These are phyloP conservation scores for Ptilorrhoa leucosticta DNA, from an alignment of 2,113 vertebrate genomes.

Conservation along the genomic window DNA sequence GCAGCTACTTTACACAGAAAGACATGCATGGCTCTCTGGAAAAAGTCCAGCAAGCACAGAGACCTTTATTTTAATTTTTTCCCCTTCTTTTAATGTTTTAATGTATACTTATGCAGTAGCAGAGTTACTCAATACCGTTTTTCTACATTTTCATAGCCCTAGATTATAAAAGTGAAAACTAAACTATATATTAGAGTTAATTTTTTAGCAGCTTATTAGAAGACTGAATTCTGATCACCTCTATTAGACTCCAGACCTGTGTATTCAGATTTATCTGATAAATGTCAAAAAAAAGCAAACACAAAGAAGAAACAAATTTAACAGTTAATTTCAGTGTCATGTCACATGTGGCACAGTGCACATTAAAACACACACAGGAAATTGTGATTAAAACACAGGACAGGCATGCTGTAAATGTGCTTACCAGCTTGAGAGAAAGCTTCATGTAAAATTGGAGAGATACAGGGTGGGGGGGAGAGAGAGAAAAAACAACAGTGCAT, in stretches of 20 bases:
- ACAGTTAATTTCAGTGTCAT: slow-evolving; percentile 57
- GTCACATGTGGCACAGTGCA: slow-evolving; percentile 8
- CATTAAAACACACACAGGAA: slow-evolving; percentile 24
- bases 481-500: slow-evolving; percentile 70
- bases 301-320: slow-evolving; percentile 28
- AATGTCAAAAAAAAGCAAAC: slow-evolving; percentile 57
- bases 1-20: background rate
- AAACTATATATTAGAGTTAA: slow-evolving; percentile 62
- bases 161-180: slow-evolving; percentile 1
- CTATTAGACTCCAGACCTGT: slow-evolving; percentile 82
- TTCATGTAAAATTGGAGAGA: slow-evolving; percentile 81
- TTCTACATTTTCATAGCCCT: slow-evolving; percentile 59
- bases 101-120: background rate
- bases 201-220: slow-evolving; percentile 67
- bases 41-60: background rate
- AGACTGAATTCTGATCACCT: slow-evolving; percentile 78
- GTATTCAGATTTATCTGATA: slow-evolving; percentile 84
- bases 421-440: slow-evolving; percentile 99
- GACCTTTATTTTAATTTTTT: background rate
- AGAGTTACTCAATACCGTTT: background rate
- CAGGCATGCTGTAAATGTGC: slow-evolving; percentile 84
- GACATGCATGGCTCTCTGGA: background rate
- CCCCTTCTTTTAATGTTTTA: background rate
- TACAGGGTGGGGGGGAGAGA: slow-evolving; percentile 40
- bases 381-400: slow-evolving; percentile 52